Conservation (phyloP, 2,113 vertebrate genomes). For the Pantherophis guttatus region DNA sequence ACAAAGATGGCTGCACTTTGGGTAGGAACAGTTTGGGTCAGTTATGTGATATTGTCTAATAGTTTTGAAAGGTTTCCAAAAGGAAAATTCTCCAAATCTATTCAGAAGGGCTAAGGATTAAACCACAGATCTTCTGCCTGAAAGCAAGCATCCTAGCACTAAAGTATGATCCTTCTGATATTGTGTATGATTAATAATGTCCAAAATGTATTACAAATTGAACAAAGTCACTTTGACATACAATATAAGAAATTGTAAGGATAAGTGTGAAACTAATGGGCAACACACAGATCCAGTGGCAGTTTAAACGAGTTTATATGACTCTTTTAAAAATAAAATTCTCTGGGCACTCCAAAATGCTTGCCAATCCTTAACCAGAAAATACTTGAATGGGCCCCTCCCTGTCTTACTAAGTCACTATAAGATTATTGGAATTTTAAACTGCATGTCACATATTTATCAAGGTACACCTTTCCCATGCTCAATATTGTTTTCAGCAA, state of each 20-base stretch:
- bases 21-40: background rate
- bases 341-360: background rate
- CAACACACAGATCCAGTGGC: background rate
- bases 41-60: background rate
- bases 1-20: background rate
- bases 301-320: background rate
- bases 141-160: background rate
- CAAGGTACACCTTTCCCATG: constrained; percentile 67
- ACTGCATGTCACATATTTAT: background rate
- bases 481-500: constrained; percentile 71
- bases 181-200: background rate
- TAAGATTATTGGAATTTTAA: background rate
- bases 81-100: background rate
- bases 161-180: background rate
- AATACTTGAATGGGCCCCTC: background rate
- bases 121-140: background rate
- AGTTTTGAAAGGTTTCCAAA: background rate
- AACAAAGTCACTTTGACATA: background rate
- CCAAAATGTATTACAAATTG: background rate
- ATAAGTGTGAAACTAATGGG: background rate
- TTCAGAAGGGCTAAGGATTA: background rate
- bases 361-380: background rate
- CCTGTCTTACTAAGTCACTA: background rate
- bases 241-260: background rate
- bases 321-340: background rate